phyloP scores from a whole-genome alignment of 2,888 invertebrate genomes.

The Lissonota sp. region DNA sequence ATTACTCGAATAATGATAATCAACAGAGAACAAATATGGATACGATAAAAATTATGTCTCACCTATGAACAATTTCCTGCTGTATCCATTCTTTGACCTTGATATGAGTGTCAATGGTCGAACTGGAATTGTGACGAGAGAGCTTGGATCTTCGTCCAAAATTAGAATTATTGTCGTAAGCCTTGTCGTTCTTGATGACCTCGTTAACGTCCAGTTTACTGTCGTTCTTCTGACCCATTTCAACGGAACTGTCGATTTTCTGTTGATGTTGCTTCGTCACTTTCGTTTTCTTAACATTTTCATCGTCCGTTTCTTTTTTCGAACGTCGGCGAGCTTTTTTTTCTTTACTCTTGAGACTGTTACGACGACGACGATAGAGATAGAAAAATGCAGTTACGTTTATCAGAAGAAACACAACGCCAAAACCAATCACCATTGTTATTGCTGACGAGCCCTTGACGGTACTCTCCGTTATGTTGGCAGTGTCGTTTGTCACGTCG shows the following conservation, averaged over 20 bases:
- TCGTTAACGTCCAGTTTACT: slow-evolving; percentile 82
- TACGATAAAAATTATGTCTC: slow-evolving; percentile 34
- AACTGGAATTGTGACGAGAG: slow-evolving; percentile 90
- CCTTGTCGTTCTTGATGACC: slow-evolving; percentile 82
- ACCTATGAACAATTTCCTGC: slow-evolving; percentile 90
- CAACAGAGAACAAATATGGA: no score
- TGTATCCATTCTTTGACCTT: slow-evolving; percentile 95
- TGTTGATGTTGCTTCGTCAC: slow-evolving; percentile 71
- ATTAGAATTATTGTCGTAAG: slow-evolving; percentile 83
- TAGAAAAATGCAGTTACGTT: slow-evolving; percentile 89
- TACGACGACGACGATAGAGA: slow-evolving; percentile 89
- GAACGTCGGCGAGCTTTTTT: slow-evolving; percentile 84
- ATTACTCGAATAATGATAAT: no score
- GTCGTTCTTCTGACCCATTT: slow-evolving; percentile 84
- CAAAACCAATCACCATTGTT: slow-evolving; percentile 84
- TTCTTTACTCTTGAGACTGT: slow-evolving; percentile 85
- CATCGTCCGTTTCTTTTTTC: slow-evolving; percentile 85
- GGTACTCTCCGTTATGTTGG: slow-evolving; percentile 84
- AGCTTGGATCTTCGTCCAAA: slow-evolving; percentile 88
- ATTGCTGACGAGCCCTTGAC: slow-evolving; percentile 79
- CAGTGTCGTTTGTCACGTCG: slow-evolving; percentile 70
- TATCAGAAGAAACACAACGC: slow-evolving; percentile 89
- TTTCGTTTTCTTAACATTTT: slow-evolving; percentile 72
- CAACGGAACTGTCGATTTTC: slow-evolving; percentile 85
- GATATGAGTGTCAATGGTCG: slow-evolving; percentile 93